These are phyloP conservation scores for Ectemnius lituratus DNA, from an alignment of 2,888 invertebrate genomes.

Conservation along the genomic window DNA sequence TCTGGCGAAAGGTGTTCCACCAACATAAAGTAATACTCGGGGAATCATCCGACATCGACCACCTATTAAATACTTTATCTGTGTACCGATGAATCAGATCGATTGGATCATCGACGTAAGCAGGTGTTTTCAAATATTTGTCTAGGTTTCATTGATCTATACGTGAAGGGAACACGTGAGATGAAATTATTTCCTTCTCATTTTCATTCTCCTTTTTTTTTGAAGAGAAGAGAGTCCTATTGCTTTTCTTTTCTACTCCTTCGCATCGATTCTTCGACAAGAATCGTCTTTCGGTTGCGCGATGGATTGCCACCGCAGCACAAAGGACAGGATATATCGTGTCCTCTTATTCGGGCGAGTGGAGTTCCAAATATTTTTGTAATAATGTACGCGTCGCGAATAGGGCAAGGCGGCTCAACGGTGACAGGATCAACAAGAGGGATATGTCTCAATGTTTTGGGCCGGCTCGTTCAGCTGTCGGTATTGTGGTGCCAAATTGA, in stretches of 20 bases:
- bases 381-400: slow-evolving; percentile 65
- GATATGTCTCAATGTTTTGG: slow-evolving; percentile 77
- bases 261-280: slow-evolving; percentile 16
- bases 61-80: slow-evolving; percentile 41
- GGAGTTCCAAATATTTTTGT: slow-evolving; percentile 73
- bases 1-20: not conserved
- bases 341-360: slow-evolving; percentile 21
- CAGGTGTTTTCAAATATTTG: slow-evolving; percentile 62
- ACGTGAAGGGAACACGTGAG: slow-evolving; percentile 36
- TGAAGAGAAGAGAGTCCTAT: not conserved
- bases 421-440: slow-evolving; percentile 73
- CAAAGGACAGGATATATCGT: slow-evolving; percentile 43
- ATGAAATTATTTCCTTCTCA: slow-evolving; percentile 44
- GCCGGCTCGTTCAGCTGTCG: slow-evolving; percentile 74
- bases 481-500: slow-evolving; percentile 69
- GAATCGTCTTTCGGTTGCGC: slow-evolving; percentile 36
- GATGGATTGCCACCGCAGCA: slow-evolving; percentile 20
- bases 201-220: slow-evolving; percentile 11
- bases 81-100: slow-evolving; percentile 17
- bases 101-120: slow-evolving; percentile 25
- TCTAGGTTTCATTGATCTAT: slow-evolving; percentile 32
- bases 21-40: not conserved
- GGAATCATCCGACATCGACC: slow-evolving; percentile 1
- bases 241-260: slow-evolving; percentile 4
- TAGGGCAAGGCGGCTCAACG: slow-evolving; percentile 58